Evolutionary conservation across 2,888 invertebrate genomes (phyloP), one percentile per base, ranked within the genome.

Genomic region (Maniola hyperantus): DNA sequence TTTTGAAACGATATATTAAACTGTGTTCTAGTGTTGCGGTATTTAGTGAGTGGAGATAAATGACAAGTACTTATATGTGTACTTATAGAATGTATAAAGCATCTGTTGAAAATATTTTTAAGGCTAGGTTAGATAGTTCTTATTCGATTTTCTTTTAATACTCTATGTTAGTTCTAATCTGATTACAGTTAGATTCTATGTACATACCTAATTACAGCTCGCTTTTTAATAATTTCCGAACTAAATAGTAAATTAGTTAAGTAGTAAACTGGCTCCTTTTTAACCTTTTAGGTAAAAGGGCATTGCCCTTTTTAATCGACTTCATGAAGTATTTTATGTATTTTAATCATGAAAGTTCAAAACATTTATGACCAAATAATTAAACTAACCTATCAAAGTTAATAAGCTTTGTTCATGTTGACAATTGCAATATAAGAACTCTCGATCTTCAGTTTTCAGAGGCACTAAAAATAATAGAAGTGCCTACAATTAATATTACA

Each of bases 31-130:
- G 74, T 75, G 73, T 71, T 69, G 73, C 71, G 65, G 66, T 85
- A 82, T 84, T 83, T 85, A 86, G 83, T 80, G 77, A 75, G 76
- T 77, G 76, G 74, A 79, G 80, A 82, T 82, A 79, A 80, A 83
- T 79, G 74, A 18, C 74, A 54, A 54, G 54, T 36, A 34, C 13
- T 5, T 42, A 13, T 44, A 44, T 18, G 2, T 48, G 18, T 18
- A 15, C 11, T 36, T 55, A 39, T 11, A 39, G 15, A 7, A 18
- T 36, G 36, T 33, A 33, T n/a, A 36, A 6, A 15, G 48, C 15
- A 11, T 55, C 18, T 55, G 36, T 54, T 36, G 26, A 0, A 10
- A 6, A 33, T 53, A 55, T 55, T 55, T 55, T 36, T 10, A 39
- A 39, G 36, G 36, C 36, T 36, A 55, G 10, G 10, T 6, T 39